Evolutionary conservation across 2,797 vertebrate genomes (phyloP).

Genomic region (Clarias laeviceps): DNA sequence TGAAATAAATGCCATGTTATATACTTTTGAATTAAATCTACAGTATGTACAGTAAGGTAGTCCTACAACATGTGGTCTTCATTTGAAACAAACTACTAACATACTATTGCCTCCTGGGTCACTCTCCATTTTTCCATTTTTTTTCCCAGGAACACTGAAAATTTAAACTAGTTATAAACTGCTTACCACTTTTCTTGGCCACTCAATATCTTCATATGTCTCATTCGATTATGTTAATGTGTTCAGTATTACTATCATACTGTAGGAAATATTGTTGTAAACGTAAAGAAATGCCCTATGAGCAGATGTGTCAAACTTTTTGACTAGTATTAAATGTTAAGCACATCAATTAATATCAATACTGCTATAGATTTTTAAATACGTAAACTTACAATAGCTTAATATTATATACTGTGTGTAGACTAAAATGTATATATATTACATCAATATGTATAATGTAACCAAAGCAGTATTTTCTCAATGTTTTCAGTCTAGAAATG

Average conservation of each 20-base stretch:
- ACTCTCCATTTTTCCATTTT: background rate
- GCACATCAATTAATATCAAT: background rate
- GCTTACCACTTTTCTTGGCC: background rate
- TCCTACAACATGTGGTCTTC: background rate
- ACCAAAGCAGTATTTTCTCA: background rate
- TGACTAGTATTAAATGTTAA: background rate
- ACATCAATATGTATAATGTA: background rate
- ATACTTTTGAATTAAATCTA: background rate
- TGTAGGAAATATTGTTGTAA: background rate
- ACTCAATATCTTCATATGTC: background rate
- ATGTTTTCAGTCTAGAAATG: background rate
- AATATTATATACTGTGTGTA: background rate
- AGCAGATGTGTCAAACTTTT: background rate
- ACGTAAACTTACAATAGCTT: background rate
- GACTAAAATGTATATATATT: background rate
- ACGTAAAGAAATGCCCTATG: background rate
- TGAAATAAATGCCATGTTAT: background rate
- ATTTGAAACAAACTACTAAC: background rate
- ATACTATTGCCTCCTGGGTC: background rate
- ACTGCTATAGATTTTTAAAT: background rate
- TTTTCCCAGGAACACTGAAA: too few relatives aligned
- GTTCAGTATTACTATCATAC: background rate
- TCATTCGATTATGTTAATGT: background rate
- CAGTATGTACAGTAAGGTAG: background rate
- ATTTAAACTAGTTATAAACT: background rate